phyloP scores from a whole-genome alignment of 2,797 vertebrate genomes.

The Siniperca undulata region DNA sequence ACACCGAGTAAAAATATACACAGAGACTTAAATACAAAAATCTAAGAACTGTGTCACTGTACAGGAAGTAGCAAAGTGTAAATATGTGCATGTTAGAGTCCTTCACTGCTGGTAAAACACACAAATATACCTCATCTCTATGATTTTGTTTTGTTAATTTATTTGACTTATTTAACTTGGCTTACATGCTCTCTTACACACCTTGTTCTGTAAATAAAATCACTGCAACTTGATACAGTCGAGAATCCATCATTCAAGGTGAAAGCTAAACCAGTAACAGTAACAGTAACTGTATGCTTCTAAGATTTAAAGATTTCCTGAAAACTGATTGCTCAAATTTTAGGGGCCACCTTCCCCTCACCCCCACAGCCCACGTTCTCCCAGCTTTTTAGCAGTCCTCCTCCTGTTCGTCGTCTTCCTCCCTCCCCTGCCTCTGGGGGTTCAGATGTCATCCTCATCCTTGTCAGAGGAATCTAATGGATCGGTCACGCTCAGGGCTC shows the following conservation, averaged over 20 bases:
- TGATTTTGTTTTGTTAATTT: background rate
- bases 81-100: too few species aligned
- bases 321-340: slow-evolving; percentile 5
- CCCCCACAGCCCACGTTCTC: background rate
- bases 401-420: slow-evolving; percentile 42
- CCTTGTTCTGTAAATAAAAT: slow-evolving; percentile 19
- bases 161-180: background rate
- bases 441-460: slow-evolving; percentile 86
- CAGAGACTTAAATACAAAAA: background rate
- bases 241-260: background rate
- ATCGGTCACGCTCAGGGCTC: slow-evolving; percentile 81
- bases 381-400: slow-evolving; percentile 45
- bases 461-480: slow-evolving; percentile 84
- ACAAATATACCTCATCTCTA: background rate
- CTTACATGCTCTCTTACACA: background rate
- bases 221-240: background rate
- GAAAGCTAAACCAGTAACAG: background rate
- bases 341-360: slow-evolving; percentile 11
- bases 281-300: background rate
- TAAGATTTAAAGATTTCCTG: background rate
- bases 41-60: too few species aligned
- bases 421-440: slow-evolving; percentile 68
- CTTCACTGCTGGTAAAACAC: background rate
- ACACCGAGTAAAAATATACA: background rate
- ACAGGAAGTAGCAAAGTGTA: too few species aligned